Base-by-base conservation (phyloP, 1,140 invertebrate species). In the Riptortus pedestris region DNA sequence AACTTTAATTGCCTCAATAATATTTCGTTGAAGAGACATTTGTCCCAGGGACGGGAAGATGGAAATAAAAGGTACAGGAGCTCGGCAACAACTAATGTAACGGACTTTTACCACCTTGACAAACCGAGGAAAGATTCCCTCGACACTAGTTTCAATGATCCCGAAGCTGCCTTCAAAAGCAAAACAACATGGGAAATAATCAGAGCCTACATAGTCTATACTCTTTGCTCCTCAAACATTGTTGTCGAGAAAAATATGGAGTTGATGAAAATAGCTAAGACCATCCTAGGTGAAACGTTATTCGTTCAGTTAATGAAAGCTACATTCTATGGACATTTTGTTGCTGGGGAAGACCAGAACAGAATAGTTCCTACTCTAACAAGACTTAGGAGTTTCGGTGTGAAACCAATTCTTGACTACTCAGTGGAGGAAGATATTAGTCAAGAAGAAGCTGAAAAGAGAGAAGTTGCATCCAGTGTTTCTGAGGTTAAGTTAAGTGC, bases 281-380 rank as follows among this genome's bases (percentile, higher is more conserved):
- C 78, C 66, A 60, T 97, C n/a, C 73, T 98, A 33, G 96, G 96
- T 2, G 84, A 91, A 69, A 81, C 73, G 64, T 73, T 98, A 5
- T 99, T 99, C 76, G 82, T 85, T n/a, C 69, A 76, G n/a, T 67
- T 96, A 43, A 96, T 98, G 91, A 93, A 93, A 75, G 78, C 81
- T 2, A 95, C 95, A 20, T 96, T 99, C 78, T 99, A 98, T 75
- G 96, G 96, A 12, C 96, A 99, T 76, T 99, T 99, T 78, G 96
- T 99, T 27, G 94, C 93, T 45, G 94, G 94, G n/a, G 91, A 96
- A 76, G 88, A 94, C 75, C 89, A 91, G 72, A 79, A 84, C 70
- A 86, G 85, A 71, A 95, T 96, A 71, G 83, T 85, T 65, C 93
- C 94, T 14, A 83, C 84, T 48, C 79, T 93, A 38, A 84, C 90